These are phyloP conservation scores for Muntiacus muntjak DNA, from an alignment of 2,113 vertebrate genomes.

Conservation along the genomic window DNA sequence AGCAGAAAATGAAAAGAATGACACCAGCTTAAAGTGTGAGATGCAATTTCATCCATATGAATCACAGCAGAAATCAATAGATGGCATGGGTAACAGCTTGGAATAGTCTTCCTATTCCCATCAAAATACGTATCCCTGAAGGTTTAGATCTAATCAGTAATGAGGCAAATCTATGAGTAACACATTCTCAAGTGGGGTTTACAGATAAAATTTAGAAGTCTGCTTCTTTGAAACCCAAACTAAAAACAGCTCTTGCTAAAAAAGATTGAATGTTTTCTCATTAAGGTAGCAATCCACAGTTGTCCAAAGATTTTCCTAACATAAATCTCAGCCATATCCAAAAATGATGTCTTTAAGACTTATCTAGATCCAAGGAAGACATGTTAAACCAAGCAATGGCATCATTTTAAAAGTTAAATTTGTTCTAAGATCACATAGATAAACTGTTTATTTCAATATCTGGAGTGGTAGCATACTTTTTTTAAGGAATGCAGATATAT, in stretches of 20 bases:
- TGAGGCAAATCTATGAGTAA: neutral
- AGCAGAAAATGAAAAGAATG: slow-evolving; percentile 9
- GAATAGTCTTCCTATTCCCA: neutral
- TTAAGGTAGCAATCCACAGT: neutral
- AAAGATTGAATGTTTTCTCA: neutral
- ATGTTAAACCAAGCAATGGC: neutral
- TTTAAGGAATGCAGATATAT: neutral
- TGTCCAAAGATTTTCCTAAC: neutral
- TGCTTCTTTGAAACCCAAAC: neutral
- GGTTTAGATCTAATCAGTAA: neutral
- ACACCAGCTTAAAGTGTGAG: neutral
- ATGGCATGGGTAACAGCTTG: neutral
- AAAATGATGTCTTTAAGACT: neutral
- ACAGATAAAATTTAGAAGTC: neutral
- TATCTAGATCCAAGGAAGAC: neutral
- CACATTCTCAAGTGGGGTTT: neutral
- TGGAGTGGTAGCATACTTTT: neutral
- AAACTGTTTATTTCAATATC: neutral
- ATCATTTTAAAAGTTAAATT: slow-evolving; percentile 3
- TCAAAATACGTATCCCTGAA: slow-evolving; percentile 22
- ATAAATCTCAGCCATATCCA: neutral
- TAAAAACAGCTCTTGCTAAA: slow-evolving; percentile 3
- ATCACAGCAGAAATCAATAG: slow-evolving; percentile 51
- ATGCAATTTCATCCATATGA: neutral
- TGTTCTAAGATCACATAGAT: neutral